These are phyloP conservation scores for Mirza zaza DNA, from an alignment of 2,113 vertebrate species.

Conservation along the genomic window DNA sequence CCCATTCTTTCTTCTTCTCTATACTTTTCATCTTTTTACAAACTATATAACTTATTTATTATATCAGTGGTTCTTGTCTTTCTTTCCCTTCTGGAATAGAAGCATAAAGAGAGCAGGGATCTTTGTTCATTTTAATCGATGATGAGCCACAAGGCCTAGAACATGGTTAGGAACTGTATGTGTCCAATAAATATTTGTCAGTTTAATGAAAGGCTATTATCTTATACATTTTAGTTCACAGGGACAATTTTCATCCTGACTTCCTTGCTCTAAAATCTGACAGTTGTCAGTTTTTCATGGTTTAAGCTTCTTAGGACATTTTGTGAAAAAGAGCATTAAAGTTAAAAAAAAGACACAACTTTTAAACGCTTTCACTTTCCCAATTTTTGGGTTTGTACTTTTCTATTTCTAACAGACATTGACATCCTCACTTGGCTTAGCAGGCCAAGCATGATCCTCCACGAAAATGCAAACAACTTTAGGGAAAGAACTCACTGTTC, in stretches of 20 bases:
- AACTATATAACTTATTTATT: background rate
- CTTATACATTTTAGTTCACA: background rate
- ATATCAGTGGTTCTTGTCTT: background rate
- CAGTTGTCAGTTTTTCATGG: background rate
- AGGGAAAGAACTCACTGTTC: background rate
- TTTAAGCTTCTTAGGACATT: background rate
- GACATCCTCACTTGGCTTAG: background rate
- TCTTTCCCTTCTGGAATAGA: background rate
- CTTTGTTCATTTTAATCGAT: background rate
- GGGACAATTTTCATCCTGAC: background rate
- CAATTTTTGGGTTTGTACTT: background rate
- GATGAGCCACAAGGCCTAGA: background rate
- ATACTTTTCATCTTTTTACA: background rate
- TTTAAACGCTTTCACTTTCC: background rate
- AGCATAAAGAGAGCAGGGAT: background rate
- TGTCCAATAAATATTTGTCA: background rate
- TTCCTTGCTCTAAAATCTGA: background rate
- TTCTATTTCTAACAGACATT: background rate
- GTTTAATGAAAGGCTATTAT: background rate
- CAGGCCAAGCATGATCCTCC: background rate
- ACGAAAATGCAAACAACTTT: background rate
- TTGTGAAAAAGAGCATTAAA: background rate
- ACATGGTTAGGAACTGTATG: background rate
- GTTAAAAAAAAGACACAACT: background rate
- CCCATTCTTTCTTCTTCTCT: background rate